Evolutionary conservation across 2,113 vertebrate species (phyloP), one percentile per base, ranked within the genome.

Genomic region (Pachycephala philippinensis): DNA sequence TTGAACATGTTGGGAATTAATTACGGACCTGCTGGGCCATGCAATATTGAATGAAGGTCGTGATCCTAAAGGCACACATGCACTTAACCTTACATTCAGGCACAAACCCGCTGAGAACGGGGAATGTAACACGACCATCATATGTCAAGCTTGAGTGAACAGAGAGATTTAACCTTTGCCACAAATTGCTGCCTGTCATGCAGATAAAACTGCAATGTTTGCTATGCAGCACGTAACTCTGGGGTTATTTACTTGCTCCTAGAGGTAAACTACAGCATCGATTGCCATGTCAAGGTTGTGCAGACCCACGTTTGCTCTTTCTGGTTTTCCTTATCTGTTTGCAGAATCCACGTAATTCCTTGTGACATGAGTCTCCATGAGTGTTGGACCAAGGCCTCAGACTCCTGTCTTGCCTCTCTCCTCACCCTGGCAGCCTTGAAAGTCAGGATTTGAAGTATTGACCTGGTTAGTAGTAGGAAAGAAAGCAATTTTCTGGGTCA

Each of bases 121-220:
- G 65, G 70, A 87, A 44, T 27, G 37, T 37, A 79, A 78, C 28
- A 23, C 17, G 37, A 56, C 42, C 47, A 24, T 80, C 83, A 5
- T 31, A 50, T 33, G 49, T 79, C 88, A 89, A 64, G 72, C 86
- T 23, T 47, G 52, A 93, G 72, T 3, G 83, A 93, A 31, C 31
- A 45, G 79, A 63, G 64, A 83, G 86, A 57, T 84, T 89, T 89
- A 90, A 85, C 92, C 95, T 97, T 94, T 96, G 94, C 61, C 93
- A 97, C 88, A 84, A 82, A 93, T 92, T 71, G 80, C 92, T 92
- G 93, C 65, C 92, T 94, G 93, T 75, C 90, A 60, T 30, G 28
- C 56, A 82, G 93, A 66, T 56, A 31, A 49, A 80, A 54, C 47
- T 68, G 95, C 90, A 93, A 75, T 95, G 86, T 97, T 97, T 96